A percentile compares a stretch with the other conserved stretches of the same genome.
These are phyloP conservation scores for Drosophila kanekoi DNA, from an alignment of 2,888 invertebrate genomes.

Conservation along the genomic window DNA sequence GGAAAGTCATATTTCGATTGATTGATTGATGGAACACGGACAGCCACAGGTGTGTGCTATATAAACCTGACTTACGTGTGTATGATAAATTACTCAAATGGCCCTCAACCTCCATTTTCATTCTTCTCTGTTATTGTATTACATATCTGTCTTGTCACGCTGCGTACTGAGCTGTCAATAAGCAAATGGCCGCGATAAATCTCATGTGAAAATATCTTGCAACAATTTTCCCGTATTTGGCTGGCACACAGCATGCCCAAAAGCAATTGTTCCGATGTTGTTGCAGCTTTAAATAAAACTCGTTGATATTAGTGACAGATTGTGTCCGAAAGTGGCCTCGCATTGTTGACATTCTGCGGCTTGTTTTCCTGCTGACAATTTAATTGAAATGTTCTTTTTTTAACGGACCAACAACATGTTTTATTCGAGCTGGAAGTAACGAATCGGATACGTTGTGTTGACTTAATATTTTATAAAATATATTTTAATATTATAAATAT, in stretches of 20 bases:
- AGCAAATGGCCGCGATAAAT: conserved; percentile 70
- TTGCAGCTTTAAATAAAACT: conserved; percentile 39
- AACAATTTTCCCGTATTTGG: conserved; percentile 2
- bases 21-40: conserved; percentile 33
- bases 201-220: conserved; percentile 44
- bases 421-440: neutral
- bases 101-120: neutral
- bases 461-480: too few relatives aligned
- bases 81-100: conserved; percentile 68
- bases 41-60: conserved; percentile 66
- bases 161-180: conserved; percentile 63
- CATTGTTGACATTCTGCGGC: conserved; percentile 49
- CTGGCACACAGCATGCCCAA: neutral
- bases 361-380: conserved; percentile 53
- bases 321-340: conserved; percentile 41
- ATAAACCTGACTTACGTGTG: conserved; percentile 31
- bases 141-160: conserved; percentile 64
- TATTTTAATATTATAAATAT: conserved; percentile 6
- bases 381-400: conserved; percentile 58
- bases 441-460: neutral
- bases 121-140: conserved; percentile 45
- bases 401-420: neutral
- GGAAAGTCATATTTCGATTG: conserved; percentile 50
- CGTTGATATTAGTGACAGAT: conserved; percentile 54
- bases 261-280: conserved; percentile 13